Conservation (phyloP, 2,888 invertebrate genomes). For the Pyrrhosoma nymphula region DNA sequence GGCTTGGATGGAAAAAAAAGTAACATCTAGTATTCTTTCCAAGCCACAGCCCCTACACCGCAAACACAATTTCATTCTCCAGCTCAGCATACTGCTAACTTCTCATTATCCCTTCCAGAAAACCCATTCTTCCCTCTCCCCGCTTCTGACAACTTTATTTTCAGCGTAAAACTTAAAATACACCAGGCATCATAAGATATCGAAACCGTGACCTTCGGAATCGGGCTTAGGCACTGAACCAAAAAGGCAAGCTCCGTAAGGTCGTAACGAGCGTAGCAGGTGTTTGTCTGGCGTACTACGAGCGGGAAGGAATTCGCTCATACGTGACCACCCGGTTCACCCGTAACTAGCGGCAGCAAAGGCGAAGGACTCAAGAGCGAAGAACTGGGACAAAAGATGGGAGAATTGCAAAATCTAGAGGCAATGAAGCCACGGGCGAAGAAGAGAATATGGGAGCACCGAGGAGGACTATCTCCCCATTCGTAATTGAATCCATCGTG, state of each 20-base stretch:
- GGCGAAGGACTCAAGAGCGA: neutral
- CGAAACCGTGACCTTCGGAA: neutral
- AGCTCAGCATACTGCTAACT: no score
- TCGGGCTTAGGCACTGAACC: neutral
- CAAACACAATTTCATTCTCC: no score
- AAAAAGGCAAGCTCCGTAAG: no score
- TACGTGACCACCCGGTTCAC: neutral
- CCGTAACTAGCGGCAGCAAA: neutral
- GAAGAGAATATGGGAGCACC: neutral
- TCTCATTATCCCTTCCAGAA: no score
- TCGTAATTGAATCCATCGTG: neutral
- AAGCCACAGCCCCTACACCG: no score
- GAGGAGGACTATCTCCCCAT: neutral
- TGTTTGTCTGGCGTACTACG: neutral
- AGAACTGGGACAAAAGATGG: neutral
- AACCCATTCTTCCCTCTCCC: no score
- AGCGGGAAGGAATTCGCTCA: neutral
- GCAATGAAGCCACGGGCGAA: neutral
- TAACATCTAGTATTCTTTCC: no score
- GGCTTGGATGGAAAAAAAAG: no score
- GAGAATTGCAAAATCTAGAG: neutral
- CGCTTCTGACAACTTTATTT: neutral
- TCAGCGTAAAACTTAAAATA: neutral
- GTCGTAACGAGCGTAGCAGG: neutral
- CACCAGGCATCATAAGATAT: neutral